These are phyloP conservation scores for Pocillopora verrucosa DNA, from an alignment of 64 coral and sea anemone genomes.

Conservation along the genomic window DNA sequence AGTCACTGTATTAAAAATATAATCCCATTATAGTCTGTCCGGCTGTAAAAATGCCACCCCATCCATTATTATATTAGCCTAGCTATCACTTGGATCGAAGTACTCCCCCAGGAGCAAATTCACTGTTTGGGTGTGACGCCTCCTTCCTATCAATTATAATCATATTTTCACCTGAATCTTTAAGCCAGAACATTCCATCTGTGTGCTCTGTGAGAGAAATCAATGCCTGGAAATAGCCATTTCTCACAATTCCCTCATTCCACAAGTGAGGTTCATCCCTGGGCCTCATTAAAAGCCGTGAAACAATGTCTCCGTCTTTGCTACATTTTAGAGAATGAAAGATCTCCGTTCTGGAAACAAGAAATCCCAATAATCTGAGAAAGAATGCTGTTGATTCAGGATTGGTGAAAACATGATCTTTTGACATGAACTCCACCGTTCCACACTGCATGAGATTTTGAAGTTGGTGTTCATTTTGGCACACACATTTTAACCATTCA, in stretches of 20 bases:
- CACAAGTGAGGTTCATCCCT: constrained; percentile 5
- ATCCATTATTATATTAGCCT: no score
- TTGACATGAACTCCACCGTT: constrained; percentile 8
- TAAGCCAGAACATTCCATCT: constrained; percentile 23
- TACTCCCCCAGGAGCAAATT: no score
- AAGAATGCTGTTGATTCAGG: constrained; percentile 19
- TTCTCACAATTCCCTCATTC: constrained; percentile 21
- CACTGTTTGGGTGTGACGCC: no score
- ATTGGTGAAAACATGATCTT: constrained; percentile 16
- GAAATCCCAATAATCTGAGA: constrained; percentile 22
- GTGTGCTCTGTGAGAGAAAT: constrained; percentile 38
- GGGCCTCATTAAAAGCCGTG: neutral
- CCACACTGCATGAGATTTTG: constrained; percentile 34
- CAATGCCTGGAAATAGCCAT: constrained; percentile 36
- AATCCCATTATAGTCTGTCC: no score
- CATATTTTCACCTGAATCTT: neutral
- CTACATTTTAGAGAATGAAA: constrained; percentile 3
- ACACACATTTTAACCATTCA: constrained; percentile 64
- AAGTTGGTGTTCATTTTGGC: neutral
- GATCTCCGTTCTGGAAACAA: neutral
- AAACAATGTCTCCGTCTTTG: constrained; percentile 1
- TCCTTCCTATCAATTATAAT: neutral
- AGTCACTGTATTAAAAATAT: no score
- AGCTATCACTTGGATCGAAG: no score
- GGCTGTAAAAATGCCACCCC: no score